phyloP scores from a whole-genome alignment of 2,797 vertebrate genomes.

The Syndactyla subalaris region DNA sequence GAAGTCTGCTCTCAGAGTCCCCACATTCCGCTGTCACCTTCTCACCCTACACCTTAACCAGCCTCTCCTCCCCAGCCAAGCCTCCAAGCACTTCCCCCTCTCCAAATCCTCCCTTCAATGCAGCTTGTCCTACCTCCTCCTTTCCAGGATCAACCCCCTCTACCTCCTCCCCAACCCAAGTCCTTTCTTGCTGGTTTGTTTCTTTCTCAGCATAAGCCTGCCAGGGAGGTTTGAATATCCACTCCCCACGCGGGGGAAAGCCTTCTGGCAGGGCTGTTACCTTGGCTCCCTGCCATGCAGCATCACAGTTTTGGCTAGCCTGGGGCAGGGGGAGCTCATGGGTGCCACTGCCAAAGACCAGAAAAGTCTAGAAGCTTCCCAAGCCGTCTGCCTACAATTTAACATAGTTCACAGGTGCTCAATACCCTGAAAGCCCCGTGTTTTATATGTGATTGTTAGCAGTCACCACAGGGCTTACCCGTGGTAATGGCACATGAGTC shows the following conservation, averaged over 20 bases:
- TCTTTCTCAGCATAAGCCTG: neutral
- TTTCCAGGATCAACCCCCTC: neutral
- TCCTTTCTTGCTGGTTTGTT: neutral
- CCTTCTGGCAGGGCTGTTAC: neutral
- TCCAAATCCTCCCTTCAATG: neutral
- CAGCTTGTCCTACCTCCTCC: neutral
- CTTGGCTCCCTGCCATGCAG: neutral
- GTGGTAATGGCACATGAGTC: neutral
- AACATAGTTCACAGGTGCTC: fast-evolving
- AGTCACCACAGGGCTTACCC: neutral
- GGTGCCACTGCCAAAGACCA: neutral
- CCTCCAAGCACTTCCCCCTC: neutral
- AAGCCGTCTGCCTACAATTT: neutral
- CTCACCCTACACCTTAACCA: neutral
- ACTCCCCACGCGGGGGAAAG: neutral
- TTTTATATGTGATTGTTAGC: neutral
- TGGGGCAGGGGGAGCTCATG: neutral
- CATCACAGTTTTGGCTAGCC: neutral
- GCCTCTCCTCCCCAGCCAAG: neutral
- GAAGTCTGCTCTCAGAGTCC: neutral
- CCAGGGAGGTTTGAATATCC: neutral
- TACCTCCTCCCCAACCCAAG: neutral
- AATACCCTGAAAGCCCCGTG: neutral
- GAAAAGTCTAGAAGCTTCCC: neutral
- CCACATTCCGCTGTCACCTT: neutral